Base-by-base conservation (phyloP, 2,888 invertebrate species). In the Apodemia duryi region DNA sequence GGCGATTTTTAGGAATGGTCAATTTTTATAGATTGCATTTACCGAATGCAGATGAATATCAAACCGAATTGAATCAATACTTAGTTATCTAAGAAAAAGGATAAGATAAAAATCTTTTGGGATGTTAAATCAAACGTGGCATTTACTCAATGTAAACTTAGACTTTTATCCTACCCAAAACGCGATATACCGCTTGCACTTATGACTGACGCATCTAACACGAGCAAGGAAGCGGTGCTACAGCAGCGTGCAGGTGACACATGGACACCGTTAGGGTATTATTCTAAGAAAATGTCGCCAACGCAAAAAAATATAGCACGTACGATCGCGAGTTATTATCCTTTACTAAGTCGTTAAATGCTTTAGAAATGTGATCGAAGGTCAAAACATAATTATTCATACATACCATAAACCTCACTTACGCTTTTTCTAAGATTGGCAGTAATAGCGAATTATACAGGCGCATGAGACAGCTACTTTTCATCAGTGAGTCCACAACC, bases 161-260 rank as follows among this genome's bases (percentile, higher is more conserved):
- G 6, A 35, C 6, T 35, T 6, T 35, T 35, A 35, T 35, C 35
- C 35, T 35, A 35, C 35, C 35, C 35, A 6, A 35, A 35, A 35
- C 35, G 6, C 35, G 35, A 35, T 35, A 35, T 6, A 35, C 35
- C 35, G 6, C 35, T 35, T 35, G 35, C 35, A 35, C 35, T 35
- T 35, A 68, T 74, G 52, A 71, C 71, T 3, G 80, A 83, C 68
- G 84, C 84, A 1, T 83, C 81, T 0, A 73, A 78, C 57, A 68
- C 63, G 5, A 73, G 80, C 11, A 72, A 80, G 29, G 84, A 82
- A 5, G 78, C 79, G 1, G 76, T 74, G 0, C 61, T 86, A 11
- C 77, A 84, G 63, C 82, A 83, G 69, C 43, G 67, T 1, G 65
- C 70, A 28, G 54, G 67, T 28, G 43, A 21, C 21, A 21, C 21